Evolutionary conservation across 2,888 invertebrate species (phyloP).

Genomic region (Drosophila cognata): DNA sequence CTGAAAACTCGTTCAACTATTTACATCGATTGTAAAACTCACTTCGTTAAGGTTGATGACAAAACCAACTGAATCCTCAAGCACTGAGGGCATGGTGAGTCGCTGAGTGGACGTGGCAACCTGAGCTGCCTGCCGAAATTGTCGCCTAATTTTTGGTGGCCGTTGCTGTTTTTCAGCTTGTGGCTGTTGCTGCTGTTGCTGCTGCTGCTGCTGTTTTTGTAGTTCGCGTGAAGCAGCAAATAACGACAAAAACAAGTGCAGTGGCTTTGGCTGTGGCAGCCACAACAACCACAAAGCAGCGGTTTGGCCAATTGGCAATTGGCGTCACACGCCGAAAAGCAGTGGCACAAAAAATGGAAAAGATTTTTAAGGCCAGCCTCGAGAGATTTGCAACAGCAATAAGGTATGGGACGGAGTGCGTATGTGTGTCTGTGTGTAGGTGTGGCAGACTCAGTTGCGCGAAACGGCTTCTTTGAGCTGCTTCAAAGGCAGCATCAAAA

Average conservation of each 20-base stretch:
- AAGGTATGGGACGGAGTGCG: conserved; percentile 4
- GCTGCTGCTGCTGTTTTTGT: conserved; percentile 10
- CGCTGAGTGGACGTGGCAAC: conserved; percentile 29
- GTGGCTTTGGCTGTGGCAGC: conserved; percentile 8
- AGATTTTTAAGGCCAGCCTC: conserved; percentile 6
- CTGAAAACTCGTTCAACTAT: not conserved
- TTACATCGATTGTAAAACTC: not conserved
- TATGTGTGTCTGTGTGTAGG: conserved; percentile 1
- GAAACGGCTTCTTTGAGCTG: conserved; percentile 27
- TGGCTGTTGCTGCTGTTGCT: conserved; percentile 5
- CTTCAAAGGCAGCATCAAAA: conserved; percentile 26
- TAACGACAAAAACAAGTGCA: conserved; percentile 30
- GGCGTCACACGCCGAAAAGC: conserved; percentile 54
- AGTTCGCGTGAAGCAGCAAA: conserved; percentile 59
- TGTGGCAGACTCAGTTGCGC: conserved; percentile 12
- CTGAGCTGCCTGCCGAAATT: conserved; percentile 2
- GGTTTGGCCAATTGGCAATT: conserved; percentile 72
- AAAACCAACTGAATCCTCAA: not conserved
- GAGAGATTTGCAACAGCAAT: conserved; percentile 27
- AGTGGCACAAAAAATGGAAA: not conserved
- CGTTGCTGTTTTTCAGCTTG: conserved; percentile 2
- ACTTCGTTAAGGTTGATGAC: not conserved
- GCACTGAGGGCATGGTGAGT: conserved; percentile 37
- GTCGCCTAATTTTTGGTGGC: conserved; percentile 12
- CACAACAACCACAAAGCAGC: conserved; percentile 58